These are phyloP conservation scores for Spisula subtruncata DNA, from an alignment of 2,888 invertebrate genomes.

Conservation along the genomic window DNA sequence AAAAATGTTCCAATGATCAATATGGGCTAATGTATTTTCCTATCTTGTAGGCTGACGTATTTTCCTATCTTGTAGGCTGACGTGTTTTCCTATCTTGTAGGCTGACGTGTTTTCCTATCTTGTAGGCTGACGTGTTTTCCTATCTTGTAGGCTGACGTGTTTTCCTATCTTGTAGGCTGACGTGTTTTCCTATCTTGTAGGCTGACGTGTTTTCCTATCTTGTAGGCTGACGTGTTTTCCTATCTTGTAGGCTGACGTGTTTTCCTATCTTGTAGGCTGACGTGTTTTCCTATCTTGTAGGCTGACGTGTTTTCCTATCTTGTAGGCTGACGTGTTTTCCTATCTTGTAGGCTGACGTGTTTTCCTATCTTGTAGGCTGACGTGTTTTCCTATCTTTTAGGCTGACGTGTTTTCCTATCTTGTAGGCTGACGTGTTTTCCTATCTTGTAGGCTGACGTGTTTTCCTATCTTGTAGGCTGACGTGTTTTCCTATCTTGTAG, in stretches of 20 bases:
- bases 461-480: constrained; percentile 98
- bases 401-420: constrained; percentile 99
- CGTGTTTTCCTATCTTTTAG: constrained; percentile 91
- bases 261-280: constrained; percentile 98
- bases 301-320: constrained; percentile 99
- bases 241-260: constrained; percentile 94
- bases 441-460: constrained; percentile 94
- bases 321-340: constrained; percentile 94
- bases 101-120: constrained; percentile 99
- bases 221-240: constrained; percentile 94
- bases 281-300: constrained; percentile 91
- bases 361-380: constrained; percentile 98
- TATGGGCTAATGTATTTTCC: too few relatives aligned
- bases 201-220: constrained; percentile 99
- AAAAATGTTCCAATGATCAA: too few relatives aligned
- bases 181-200: constrained; percentile 91
- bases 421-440: constrained; percentile 94
- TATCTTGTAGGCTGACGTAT: constrained; percentile 94
- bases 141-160: constrained; percentile 94
- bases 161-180: constrained; percentile 98
- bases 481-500: constrained; percentile 91
- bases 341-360: constrained; percentile 94
- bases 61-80: constrained; percentile 98
- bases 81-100: constrained; percentile 91
- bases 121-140: constrained; percentile 94